Conservation (phyloP, 2,888 invertebrate genomes). For the Phalera bucephala region DNA sequence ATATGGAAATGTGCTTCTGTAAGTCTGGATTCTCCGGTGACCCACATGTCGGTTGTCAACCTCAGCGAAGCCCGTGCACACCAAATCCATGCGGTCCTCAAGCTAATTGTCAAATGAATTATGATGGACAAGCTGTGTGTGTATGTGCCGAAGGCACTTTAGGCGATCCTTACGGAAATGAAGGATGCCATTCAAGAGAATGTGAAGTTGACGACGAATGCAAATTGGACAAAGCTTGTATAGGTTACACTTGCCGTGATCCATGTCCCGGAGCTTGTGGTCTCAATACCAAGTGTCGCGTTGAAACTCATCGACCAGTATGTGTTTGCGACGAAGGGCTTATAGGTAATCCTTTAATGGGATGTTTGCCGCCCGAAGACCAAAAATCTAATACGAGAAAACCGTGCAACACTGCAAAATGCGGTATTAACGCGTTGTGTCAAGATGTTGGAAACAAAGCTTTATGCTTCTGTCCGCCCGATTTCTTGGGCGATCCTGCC, state of each 20-base stretch:
- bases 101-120: constrained; percentile 87
- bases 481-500: constrained; percentile 91
- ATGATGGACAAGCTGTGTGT: constrained; percentile 88
- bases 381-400: constrained; percentile 72
- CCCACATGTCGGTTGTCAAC: constrained; percentile 89
- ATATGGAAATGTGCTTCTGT: constrained; percentile 93
- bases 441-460: constrained; percentile 87
- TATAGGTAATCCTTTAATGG: constrained; percentile 89
- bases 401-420: constrained; percentile 89
- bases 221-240: constrained; percentile 87
- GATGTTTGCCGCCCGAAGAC: constrained; percentile 85
- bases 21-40: constrained; percentile 89
- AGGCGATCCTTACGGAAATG: constrained; percentile 88
- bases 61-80: constrained; percentile 87
- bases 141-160: constrained; percentile 88
- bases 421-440: constrained; percentile 91
- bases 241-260: constrained; percentile 90
- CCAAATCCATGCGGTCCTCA: constrained; percentile 92
- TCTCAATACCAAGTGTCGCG: constrained; percentile 87
- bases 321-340: constrained; percentile 89
- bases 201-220: constrained; percentile 93
- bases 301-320: constrained; percentile 90
- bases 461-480: constrained; percentile 89
- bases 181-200: constrained; percentile 90
- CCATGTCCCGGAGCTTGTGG: constrained; percentile 94